Conservation (phyloP, 2,797 vertebrate genomes). For the Sphenopsis melanotis region DNA sequence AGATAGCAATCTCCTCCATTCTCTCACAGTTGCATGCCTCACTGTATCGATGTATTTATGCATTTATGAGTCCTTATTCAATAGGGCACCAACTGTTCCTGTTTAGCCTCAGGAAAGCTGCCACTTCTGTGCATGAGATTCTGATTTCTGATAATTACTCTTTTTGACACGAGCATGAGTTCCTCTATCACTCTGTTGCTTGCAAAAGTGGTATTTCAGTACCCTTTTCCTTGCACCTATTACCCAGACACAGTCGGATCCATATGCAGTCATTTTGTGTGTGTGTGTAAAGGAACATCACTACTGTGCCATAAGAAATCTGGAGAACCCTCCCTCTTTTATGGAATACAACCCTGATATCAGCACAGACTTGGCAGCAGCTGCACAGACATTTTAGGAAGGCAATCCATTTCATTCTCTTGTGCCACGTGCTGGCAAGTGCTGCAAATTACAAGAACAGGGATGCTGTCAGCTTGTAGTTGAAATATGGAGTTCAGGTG, state of each 20-base stretch:
- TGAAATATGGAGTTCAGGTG: background rate
- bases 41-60: background rate
- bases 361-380: background rate
- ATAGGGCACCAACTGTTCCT: background rate
- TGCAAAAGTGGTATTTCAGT: background rate
- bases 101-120: background rate
- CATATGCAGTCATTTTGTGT: background rate
- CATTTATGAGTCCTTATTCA: background rate
- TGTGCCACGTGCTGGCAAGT: constrained; percentile 42
- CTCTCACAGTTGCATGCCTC: background rate
- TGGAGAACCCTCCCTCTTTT: background rate
- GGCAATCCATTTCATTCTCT: background rate
- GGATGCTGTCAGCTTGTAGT: rapidly evolving
- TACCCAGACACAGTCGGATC: background rate
- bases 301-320: background rate
- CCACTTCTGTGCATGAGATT: background rate
- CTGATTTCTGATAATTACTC: background rate
- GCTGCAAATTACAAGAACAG: background rate
- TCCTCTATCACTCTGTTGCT: background rate
- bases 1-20: background rate
- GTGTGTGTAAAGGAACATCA: background rate
- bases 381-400: background rate
- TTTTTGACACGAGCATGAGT: rapidly evolving
- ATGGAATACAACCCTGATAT: background rate
- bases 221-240: background rate